Conservation (phyloP, 2,888 invertebrate genomes). For the Bembecia ichneumoniformis region DNA sequence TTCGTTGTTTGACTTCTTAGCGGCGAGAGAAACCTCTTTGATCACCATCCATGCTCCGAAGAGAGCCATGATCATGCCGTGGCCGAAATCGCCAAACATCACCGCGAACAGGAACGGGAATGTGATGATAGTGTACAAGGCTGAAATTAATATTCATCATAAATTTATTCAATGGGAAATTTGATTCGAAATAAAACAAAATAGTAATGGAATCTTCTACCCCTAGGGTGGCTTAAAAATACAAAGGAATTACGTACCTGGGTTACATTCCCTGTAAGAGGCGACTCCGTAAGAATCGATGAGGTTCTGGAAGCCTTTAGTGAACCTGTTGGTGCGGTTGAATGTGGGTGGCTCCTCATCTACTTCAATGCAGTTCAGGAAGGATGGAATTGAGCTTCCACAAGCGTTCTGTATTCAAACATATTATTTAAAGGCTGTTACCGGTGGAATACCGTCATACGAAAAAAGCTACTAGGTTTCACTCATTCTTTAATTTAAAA, state of each 20-base stretch:
- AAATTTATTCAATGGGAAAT: neutral
- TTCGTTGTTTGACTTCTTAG: conserved; percentile 81
- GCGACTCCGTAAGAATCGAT: conserved; percentile 96
- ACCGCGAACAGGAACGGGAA: conserved; percentile 96
- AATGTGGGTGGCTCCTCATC: conserved; percentile 90
- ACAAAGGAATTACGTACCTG: conserved; percentile 65
- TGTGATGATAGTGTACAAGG: conserved; percentile 88
- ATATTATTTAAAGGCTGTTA: neutral
- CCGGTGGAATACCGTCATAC: too few species aligned
- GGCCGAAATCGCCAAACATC: conserved; percentile 97
- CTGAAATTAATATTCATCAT: conserved; percentile 54
- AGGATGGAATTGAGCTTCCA: conserved; percentile 92
- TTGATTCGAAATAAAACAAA: neutral
- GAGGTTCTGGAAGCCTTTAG: conserved; percentile 91
- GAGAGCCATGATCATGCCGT: conserved; percentile 85
- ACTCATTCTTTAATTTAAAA: too few species aligned
- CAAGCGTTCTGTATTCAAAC: conserved; percentile 68
- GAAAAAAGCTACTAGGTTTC: too few species aligned
- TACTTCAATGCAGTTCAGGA: conserved; percentile 90
- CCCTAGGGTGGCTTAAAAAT: neutral
- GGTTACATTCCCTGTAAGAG: conserved; percentile 93
- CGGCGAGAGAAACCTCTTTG: conserved; percentile 81
- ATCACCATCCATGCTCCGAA: conserved; percentile 87
- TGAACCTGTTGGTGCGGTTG: conserved; percentile 93
- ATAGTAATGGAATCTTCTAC: neutral